Evolutionary conservation across 2,888 invertebrate species (phyloP), one percentile per base, ranked within the genome.

Genomic region (Andrena praecox): DNA sequence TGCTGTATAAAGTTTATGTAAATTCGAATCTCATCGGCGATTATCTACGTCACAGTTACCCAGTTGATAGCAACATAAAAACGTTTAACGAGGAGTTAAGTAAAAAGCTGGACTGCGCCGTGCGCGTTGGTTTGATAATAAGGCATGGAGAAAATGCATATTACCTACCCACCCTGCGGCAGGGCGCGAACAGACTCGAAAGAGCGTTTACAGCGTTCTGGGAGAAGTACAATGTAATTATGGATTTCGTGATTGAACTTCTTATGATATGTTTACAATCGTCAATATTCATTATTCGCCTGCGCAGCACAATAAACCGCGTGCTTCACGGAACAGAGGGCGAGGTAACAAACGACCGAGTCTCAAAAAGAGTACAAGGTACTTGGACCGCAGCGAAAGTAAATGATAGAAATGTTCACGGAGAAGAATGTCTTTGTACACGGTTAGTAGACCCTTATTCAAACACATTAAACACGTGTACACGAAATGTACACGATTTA

Each of bases 71-170:
- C 16, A 74, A 91, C 80, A n/a, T 77, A 16, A 52, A 76, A 31
- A 24, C 33, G 29, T 77, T 92, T 8, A 85, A 79, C 59, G 66
- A 71, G 16, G 91, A 93, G 81, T 75, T 93, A 27, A 50, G 63
- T 0, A 84, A 88, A 24, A 90, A 90, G 62, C 85, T 91, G 7
- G 83, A 87, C 6, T 89, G 87, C 72, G 92, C 93, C 7, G 91
- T 92, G 3, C 77, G 64, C 4, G 83, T 89, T 20, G 93, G 92
- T 31, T 82, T 91, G 42, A 74, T 93, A 54, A 29, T 74, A 10
- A 88, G 86, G 76, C 88, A 79, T 29, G 86, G 86, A 12, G 81
- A 85, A 12, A 87, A 91, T 33, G 82, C 85, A 16, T 93, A 90
- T 77, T 87, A 74, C n/a, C 54, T 91, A 33, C 88, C 93, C 4